Percentiles rank a stretch among this genome's conserved stretches.
phyloP scores from a whole-genome alignment of 2,113 vertebrate genomes.

The Ageneiosus marmoratus region DNA sequence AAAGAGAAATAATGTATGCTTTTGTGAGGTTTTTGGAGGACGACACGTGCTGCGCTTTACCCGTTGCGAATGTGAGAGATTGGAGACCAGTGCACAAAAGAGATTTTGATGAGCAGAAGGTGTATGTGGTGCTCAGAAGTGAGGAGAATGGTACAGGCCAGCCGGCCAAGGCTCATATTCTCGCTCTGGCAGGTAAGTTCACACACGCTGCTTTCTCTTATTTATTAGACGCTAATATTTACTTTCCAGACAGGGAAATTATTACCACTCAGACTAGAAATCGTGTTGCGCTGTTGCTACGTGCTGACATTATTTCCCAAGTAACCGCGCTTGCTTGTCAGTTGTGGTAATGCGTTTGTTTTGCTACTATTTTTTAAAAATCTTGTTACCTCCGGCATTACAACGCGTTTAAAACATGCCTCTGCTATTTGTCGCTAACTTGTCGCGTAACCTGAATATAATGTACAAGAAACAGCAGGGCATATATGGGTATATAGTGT shows the following conservation, averaged over 20 bases:
- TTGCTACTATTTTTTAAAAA: not conserved
- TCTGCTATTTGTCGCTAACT: not conserved
- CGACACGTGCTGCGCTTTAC: slow-evolving; percentile 91
- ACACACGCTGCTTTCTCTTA: slow-evolving; percentile 12
- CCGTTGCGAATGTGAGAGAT: slow-evolving; percentile 85
- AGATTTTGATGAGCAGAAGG: slow-evolving; percentile 97
- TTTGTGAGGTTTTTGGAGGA: slow-evolving; percentile 95
- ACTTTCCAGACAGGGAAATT: not conserved
- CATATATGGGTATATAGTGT: not conserved
- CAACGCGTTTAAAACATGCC: not conserved
- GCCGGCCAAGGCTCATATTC: slow-evolving; percentile 90
- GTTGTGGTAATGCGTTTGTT: not conserved
- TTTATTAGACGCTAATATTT: not conserved
- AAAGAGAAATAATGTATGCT: slow-evolving; percentile 88
- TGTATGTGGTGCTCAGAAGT: slow-evolving; percentile 90
- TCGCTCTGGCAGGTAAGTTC: slow-evolving; percentile 93
- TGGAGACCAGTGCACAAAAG: slow-evolving; percentile 87
- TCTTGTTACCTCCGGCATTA: not conserved
- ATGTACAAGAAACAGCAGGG: too few species aligned
- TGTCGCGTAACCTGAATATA: not conserved
- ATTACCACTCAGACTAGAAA: not conserved
- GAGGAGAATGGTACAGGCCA: slow-evolving; percentile 81
- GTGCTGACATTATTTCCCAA: slow-evolving; percentile 2
- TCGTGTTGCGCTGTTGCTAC: not conserved
- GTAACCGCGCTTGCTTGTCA: not conserved